Base-by-base conservation (phyloP, 1,140 invertebrate genomes). In the Apolygus lucorum region DNA sequence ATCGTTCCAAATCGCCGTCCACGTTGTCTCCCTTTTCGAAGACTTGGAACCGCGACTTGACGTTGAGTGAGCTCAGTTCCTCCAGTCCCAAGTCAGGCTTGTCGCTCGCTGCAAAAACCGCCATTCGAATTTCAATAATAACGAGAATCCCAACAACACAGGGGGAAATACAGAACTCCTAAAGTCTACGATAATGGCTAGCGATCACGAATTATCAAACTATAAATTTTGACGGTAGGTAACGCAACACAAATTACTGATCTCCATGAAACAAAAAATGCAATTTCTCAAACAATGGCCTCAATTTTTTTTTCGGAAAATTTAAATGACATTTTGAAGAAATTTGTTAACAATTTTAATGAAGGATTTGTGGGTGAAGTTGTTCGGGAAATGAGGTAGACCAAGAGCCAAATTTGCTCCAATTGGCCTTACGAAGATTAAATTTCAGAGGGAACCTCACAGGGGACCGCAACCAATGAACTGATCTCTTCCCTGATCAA, bases 21-120 rank as follows among this genome's bases (percentile, higher is more conserved):
- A 77, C 77, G 24, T 77, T 77, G 14, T 78, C 73, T 62, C 76
- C 74, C 73, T 85, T 86, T 79, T 93, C 90, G 79, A 94, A 94
- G 69, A 92, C 86, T 79, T 93, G 87, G 80, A 93, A 95, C 67
- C 89, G 84, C 65, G 90, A 91, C 77, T 91, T 91, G 1, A 95
- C 89, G 78, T 94, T 92, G 62, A 94, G 78, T 70, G 85, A 84
- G 14, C 88, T 87, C 54, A 95, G 78, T 76, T 94, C 92, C 74
- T 92, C 90, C 24, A 95, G 81, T 25, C 92, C 92, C 42, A 94
- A 83, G 80, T 93, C 89, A n/a, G 91, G 89, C 77, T 93, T 93
- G 76, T 92, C 89, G 72, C 90, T 92, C 65, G 90, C 92, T 92
- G 78, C 25, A 77, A 81, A 11, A 8, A 59, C 11, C 54, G 54